Percentiles rank a stretch among this genome's conserved stretches.
phyloP scores from a whole-genome alignment of 37 sponge, comb jelly and placozoan genomes.

The Cladorhizidae sp. region DNA sequence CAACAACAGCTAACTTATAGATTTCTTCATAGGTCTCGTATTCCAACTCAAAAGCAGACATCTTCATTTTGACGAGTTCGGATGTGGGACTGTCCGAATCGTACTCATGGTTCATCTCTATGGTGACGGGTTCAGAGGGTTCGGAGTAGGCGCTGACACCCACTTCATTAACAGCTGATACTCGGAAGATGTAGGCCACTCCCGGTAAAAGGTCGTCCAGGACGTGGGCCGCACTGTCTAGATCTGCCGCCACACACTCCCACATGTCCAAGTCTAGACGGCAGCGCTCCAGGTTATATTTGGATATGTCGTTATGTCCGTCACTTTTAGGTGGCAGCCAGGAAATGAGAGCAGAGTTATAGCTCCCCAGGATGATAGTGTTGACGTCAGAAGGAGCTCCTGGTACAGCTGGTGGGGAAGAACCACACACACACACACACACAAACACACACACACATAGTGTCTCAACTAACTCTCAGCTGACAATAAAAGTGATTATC shows the following conservation, averaged over 20 bases:
- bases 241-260: conserved; percentile 25
- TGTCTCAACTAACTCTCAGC: no score
- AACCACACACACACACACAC: no score
- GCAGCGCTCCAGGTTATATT: conserved; percentile 51
- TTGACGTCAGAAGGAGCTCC: conserved; percentile 48
- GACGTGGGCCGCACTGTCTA: conserved; percentile 59
- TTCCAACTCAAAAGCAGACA: conserved; percentile 18
- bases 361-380: conserved; percentile 57
- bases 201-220: conserved; percentile 61
- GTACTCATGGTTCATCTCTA: conserved; percentile 1
- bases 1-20: neutral
- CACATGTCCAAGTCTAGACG: conserved; percentile 31
- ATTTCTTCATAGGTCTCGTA: conserved; percentile 26
- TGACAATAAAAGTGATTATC: no score
- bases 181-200: conserved; percentile 65
- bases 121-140: conserved; percentile 46
- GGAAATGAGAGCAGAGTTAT: conserved; percentile 67
- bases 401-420: conserved; percentile 37
- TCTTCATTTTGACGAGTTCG: conserved; percentile 26
- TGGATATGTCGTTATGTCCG: conserved; percentile 48
- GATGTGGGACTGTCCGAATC: conserved; percentile 31
- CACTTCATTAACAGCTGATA: conserved; percentile 63
- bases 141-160: conserved; percentile 54
- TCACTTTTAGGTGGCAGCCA: conserved; percentile 62
- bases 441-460: neutral